Percentiles rank a stretch among this genome's conserved stretches.
Conservation (phyloP, 1,140 invertebrate species). For the Bombus superbus region DNA sequence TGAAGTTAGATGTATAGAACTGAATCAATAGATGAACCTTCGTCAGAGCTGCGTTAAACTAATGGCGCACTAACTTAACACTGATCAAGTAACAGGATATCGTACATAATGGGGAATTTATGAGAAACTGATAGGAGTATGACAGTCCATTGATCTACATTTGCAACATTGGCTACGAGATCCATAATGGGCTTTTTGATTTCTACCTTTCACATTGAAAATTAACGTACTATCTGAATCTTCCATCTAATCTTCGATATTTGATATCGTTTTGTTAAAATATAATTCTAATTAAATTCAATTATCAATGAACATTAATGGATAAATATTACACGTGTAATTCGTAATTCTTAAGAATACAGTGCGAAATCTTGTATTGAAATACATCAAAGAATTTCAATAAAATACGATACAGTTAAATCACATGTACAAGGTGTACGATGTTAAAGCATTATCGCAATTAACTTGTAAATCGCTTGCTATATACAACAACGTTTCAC, state of each 20-base stretch:
- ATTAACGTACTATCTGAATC: background rate
- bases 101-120: slow-evolving; percentile 25
- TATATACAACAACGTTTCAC: no score
- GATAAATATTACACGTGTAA: background rate
- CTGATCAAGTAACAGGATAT: slow-evolving; percentile 10
- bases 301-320: background rate
- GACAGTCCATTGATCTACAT: slow-evolving; percentile 10
- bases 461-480: no score
- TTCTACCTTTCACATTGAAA: background rate
- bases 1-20: background rate
- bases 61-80: slow-evolving; percentile 21
- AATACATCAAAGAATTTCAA: no score
- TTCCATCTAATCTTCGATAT: background rate
- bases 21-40: background rate
- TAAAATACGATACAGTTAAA: no score
- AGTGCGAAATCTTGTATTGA: no score
- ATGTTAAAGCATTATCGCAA: no score
- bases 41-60: background rate
- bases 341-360: no score
- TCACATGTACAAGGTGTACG: no score
- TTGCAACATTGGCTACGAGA: background rate
- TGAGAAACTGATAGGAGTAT: slow-evolving; percentile 22
- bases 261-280: background rate
- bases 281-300: background rate
- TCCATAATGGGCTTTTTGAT: background rate